A percentile compares a stretch with the other conserved stretches of the same genome.
Conservation (phyloP, 1,140 invertebrate species). For the Sinella curviseta region DNA sequence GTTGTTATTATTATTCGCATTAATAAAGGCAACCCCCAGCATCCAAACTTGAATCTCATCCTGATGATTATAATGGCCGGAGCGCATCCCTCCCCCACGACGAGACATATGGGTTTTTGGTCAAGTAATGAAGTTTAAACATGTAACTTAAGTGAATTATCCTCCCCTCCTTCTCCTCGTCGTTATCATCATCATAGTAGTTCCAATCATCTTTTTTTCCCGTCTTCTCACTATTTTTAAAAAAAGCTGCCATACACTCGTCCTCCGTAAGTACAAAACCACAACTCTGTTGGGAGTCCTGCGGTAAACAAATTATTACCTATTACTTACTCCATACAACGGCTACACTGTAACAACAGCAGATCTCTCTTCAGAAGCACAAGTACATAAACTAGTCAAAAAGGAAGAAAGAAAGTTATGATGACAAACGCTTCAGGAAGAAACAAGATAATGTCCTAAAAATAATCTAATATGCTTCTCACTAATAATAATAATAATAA, state of each 20-base stretch:
- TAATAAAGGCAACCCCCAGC: background rate
- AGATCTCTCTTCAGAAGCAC: background rate
- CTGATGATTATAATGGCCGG: background rate
- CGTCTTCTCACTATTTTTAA: background rate
- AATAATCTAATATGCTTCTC: constrained; percentile 9
- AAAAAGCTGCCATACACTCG: background rate
- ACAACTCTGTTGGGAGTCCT: constrained; percentile 16
- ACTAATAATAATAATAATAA: background rate
- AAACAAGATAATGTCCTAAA: constrained; percentile 8
- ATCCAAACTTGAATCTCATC: background rate
- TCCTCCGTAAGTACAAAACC: constrained; percentile 13
- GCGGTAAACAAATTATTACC: constrained; percentile 20
- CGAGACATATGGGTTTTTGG: constrained; percentile 16
- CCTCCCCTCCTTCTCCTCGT: too few species aligned
- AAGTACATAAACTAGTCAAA: background rate
- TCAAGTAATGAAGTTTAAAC: constrained; percentile 21
- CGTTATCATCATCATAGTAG: background rate
- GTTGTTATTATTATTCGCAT: background rate
- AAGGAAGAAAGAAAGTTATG: constrained; percentile 2
- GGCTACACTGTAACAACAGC: background rate
- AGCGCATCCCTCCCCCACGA: background rate
- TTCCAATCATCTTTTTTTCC: background rate
- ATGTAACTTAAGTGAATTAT: constrained; percentile 7
- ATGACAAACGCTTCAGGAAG: constrained; percentile 21
- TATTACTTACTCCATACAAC: background rate